phyloP scores from a whole-genome alignment of 2,113 vertebrate species.

The Antigone vipio region DNA sequence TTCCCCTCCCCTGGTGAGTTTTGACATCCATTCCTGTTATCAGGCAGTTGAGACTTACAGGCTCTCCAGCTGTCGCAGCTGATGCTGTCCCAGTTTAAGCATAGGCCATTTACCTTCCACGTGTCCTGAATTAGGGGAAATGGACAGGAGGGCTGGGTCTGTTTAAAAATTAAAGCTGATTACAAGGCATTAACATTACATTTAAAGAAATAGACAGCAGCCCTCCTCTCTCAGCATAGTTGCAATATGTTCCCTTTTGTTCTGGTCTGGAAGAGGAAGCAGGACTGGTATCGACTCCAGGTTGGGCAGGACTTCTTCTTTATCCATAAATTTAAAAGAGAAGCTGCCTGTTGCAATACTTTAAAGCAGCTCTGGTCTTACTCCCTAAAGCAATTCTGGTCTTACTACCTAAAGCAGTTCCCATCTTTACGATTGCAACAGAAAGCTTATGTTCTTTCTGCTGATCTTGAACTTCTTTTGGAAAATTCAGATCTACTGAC shows the following conservation, averaged over 20 bases:
- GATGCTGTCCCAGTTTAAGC: slow-evolving; percentile 20
- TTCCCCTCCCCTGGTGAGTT: slow-evolving; percentile 60
- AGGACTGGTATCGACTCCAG: neutral
- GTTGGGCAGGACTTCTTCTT: neutral
- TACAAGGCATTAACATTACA: slow-evolving; percentile 57
- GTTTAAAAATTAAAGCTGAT: slow-evolving; percentile 78
- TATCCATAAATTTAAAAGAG: neutral
- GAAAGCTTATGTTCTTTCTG: neutral
- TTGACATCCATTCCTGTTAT: slow-evolving; percentile 64
- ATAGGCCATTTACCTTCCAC: slow-evolving; percentile 49
- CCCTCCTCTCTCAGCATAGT: neutral
- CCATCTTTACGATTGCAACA: fast-evolving
- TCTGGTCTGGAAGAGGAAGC: neutral
- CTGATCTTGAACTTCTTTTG: neutral
- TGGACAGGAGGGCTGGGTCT: slow-evolving; percentile 57
- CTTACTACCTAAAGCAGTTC: neutral
- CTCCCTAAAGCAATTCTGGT: neutral
- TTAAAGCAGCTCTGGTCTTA: neutral
- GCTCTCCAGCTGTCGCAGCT: slow-evolving; percentile 76
- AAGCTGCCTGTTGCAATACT: neutral
- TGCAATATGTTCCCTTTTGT: slow-evolving; percentile 46
- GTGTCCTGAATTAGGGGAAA: slow-evolving; percentile 50
- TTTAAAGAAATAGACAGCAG: slow-evolving; percentile 58
- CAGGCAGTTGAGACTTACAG: slow-evolving; percentile 67
- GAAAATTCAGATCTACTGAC: neutral